phyloP scores from a whole-genome alignment of 2,113 vertebrate genomes.

The Alosa alosa region DNA sequence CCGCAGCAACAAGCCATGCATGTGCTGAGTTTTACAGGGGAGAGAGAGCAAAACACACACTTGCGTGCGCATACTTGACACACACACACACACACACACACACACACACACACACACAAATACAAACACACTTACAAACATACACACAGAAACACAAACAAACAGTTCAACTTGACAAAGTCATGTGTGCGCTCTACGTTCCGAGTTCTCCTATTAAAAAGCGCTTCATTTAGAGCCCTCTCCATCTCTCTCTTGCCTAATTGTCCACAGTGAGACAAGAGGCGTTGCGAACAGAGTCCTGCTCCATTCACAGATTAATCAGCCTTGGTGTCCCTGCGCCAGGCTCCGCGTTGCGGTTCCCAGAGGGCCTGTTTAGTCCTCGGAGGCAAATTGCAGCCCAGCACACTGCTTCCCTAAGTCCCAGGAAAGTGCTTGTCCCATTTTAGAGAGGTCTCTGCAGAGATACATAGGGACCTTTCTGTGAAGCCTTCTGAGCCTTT shows the following conservation, averaged over 20 bases:
- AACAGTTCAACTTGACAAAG: background rate
- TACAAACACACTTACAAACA: background rate
- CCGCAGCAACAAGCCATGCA: background rate
- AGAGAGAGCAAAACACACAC: background rate
- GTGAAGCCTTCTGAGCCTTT: background rate
- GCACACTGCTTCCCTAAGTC: constrained; percentile 16
- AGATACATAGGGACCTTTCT: constrained; percentile 9
- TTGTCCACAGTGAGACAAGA: background rate
- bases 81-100: background rate
- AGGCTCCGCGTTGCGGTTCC: constrained; percentile 4
- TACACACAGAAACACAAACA: background rate
- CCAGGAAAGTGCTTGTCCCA: constrained; percentile 43
- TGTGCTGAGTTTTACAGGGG: background rate
- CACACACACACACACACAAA: background rate
- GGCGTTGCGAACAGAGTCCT: background rate
- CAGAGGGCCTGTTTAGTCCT: constrained; percentile 36
- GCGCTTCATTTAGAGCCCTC: background rate
- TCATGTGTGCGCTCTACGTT: background rate
- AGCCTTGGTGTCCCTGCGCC: background rate
- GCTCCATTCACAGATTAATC: constrained; percentile 21
- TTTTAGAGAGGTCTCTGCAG: constrained; percentile 41
- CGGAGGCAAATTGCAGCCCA: constrained; percentile 35
- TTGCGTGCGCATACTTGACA: background rate
- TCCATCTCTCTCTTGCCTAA: background rate
- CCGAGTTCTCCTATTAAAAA: background rate